These are phyloP conservation scores for Manis crassicaudata DNA, from an alignment of 2,797 vertebrate genomes.

Conservation along the genomic window DNA sequence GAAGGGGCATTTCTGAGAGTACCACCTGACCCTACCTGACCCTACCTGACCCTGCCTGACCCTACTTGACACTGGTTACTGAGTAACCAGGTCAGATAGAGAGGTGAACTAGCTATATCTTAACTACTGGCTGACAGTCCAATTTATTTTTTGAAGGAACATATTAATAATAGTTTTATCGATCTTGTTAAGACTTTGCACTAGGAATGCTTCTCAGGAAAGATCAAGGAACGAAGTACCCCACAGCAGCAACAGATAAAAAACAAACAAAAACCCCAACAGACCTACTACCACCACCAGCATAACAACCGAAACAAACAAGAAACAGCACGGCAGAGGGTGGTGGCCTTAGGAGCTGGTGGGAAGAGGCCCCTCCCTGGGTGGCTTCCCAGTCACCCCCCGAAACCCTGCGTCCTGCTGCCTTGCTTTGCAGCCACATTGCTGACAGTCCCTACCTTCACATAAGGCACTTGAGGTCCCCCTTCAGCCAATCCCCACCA, in stretches of 20 bases:
- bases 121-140: conserved; percentile 10
- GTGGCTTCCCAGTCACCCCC: not conserved
- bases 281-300: not conserved
- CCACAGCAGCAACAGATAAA: not conserved
- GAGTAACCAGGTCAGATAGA: conserved; percentile 47
- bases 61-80: not conserved
- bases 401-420: not conserved
- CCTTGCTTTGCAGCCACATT: not conserved
- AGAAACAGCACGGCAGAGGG: not conserved
- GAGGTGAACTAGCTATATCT: conserved; percentile 9
- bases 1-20: not conserved
- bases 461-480: not conserved
- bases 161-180: conserved; percentile 16
- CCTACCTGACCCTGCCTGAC: not conserved
- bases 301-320: not conserved
- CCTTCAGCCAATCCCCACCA: not conserved
- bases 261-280: not conserved
- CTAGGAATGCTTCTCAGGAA: conserved; percentile 32
- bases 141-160: not conserved
- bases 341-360: not conserved
- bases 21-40: not conserved
- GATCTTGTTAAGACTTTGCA: conserved; percentile 56
- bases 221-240: not conserved
- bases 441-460: not conserved
- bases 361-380: not conserved